phyloP scores from a whole-genome alignment of 2,113 vertebrate genomes.

The Aptenodytes patagonicus region DNA sequence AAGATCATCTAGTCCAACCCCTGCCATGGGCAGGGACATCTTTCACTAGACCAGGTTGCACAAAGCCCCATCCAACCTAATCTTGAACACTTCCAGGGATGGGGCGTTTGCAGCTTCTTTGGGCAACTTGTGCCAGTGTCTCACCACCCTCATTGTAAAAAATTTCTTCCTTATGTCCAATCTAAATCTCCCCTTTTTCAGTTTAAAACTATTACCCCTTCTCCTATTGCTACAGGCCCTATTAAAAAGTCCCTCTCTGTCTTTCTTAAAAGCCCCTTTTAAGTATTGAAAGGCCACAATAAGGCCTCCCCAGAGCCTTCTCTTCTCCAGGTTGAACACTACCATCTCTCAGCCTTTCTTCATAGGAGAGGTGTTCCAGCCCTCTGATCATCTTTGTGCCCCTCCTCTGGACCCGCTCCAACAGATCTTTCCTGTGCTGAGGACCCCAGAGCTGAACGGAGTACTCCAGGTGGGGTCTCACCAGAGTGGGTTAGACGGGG shows the following conservation, averaged over 20 bases:
- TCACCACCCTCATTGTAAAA: not conserved
- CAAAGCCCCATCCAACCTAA: not conserved
- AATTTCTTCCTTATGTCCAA: not conserved
- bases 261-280: not conserved
- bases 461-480: not conserved
- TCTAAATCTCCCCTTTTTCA: not conserved
- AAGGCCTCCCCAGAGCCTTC: not conserved
- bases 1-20: not conserved
- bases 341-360: not conserved
- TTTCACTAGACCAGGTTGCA: not conserved
- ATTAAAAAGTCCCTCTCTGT: not conserved
- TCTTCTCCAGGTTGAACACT: not conserved
- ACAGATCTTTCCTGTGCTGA: not conserved
- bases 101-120: not conserved
- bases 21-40: not conserved
- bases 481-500: fast-evolving
- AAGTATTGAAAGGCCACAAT: no score
- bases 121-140: not conserved
- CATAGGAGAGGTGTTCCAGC: not conserved
- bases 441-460: not conserved
- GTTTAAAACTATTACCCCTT: not conserved
- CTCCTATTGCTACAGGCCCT: not conserved
- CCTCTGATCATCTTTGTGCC: not conserved
- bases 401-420: not conserved
- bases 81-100: not conserved